Evolutionary conservation across 2,797 vertebrate genomes (phyloP), one percentile per base, ranked within the genome.

Genomic region (Poeciliopsis infans): DNA sequence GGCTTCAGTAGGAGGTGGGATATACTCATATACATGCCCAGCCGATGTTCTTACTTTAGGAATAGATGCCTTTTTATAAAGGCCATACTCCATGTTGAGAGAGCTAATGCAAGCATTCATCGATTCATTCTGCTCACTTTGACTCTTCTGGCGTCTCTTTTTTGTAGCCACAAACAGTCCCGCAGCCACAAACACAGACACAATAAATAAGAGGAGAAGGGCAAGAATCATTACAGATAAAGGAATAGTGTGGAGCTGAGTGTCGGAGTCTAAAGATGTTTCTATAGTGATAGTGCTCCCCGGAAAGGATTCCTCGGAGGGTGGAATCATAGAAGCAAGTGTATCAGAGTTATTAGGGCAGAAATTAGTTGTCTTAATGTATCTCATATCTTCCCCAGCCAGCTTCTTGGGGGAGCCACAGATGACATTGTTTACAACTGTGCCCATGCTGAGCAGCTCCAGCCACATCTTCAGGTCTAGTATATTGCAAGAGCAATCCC

Each of bases 171-270:
- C 98, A 53, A 99, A 99, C 69, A 99, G 93, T 36, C 98, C 98
- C 0, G 98, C 98, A 0, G 98, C 97, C 74, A 98, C 96, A 77
- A 99, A 99, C 77, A 99, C 98, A 0, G 97, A 98, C 92, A 97
- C 93, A 81, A 99, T 97, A 92, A 99, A 98, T 49, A 99, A 96
- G 77, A 99, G 94, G 72, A 99, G 95, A 73, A 99, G 94, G 75
- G 97, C 97, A 36, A 99, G 97, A 72, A 99, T 99, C 81, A 99
- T 92, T 86, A 99, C 98, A 0, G 98, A 99, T 75, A 99, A 93
- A 76, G 98, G 98, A 80, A 99, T 96, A 0, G 97, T 91, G 1
- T 96, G 95, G 55, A 95, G 89, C 59, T 84, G 92, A 41, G 94
- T 92, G 79, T 97, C 97, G 11, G 96, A 89, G 80, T 96, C 96